Base-by-base conservation (phyloP, 2,888 invertebrate genomes). In the Conus canariensis region DNA sequence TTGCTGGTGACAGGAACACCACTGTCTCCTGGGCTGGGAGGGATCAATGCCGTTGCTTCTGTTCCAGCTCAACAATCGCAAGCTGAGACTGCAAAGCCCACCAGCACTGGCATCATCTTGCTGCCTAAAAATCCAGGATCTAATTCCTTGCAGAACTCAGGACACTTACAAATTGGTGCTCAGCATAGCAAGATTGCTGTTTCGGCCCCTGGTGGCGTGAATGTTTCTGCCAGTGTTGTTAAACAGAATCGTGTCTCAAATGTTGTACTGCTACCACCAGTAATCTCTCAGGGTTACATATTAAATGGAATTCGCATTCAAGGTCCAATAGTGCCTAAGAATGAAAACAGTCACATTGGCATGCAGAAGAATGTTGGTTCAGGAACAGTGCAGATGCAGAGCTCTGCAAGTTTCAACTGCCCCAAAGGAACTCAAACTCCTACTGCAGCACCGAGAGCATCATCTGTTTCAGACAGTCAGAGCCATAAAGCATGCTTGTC, bases 251-350 rank as follows among this genome's bases (percentile, higher is more conserved):
- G 5, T 10, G 19, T 8, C 9, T 67, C 86, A 10, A 67, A 67
- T 45, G n/a, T 86, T 22, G 64, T 64, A 10, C 19, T 86, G n/a
- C 30, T 86, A 19, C 86, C 64, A 8, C 86, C 86, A 64, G n/a
- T 67, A n/a, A 30, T 30, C n/a, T 8, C 86, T 8, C 86, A 86
- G 67, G 86, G 86, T 25, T 25, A 86, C 60, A 30, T 86, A 45
- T 45, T 86, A 19, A 86, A 60, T 86, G 86, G 86, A 3, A 86
- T 86, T 67, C 86, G 60, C 25, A 85, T 85, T 60, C 25, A 60
- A 60, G 25, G 30, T 45, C 77, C 77, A 30, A 14, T 70, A 5
- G 22, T 22, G 16, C 70, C 70, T 19, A 8, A 14, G 19, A 70
- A 22, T 70, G 22, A 16, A 70, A 22, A 70, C 22, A 22, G 14